Evolutionary conservation across 2,888 invertebrate genomes (phyloP).

Genomic region (Athalia circularis): DNA sequence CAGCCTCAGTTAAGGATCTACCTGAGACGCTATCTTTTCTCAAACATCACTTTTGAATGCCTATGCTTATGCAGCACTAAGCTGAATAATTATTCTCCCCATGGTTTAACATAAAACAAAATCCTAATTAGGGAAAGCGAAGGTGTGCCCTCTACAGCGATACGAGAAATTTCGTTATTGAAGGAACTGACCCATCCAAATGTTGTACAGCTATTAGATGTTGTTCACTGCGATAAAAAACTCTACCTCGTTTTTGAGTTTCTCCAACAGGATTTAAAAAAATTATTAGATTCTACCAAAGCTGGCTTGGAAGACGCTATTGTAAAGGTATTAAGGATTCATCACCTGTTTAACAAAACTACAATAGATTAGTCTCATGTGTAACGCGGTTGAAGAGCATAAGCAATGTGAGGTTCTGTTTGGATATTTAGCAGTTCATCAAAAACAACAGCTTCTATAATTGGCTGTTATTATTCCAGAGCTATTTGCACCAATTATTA

Average conservation of each 20-base stretch:
- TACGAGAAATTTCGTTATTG: constrained; percentile 95
- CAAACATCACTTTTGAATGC: background rate
- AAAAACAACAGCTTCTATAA: constrained; percentile 25
- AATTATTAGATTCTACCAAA: constrained; percentile 85
- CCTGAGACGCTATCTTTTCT: too few species aligned
- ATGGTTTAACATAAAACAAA: background rate
- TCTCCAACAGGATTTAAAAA: constrained; percentile 94
- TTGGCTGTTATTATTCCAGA: constrained; percentile 66
- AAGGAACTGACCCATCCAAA: constrained; percentile 93
- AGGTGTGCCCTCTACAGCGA: constrained; percentile 98
- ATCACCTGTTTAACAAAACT: background rate
- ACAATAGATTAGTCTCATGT: constrained; percentile 46
- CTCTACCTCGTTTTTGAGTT: constrained; percentile 96
- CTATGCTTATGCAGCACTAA: background rate
- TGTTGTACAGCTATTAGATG: constrained; percentile 92
- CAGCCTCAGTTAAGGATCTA: too few species aligned
- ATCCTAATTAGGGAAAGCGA: constrained; percentile 86
- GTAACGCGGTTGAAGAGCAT: background rate
- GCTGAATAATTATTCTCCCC: constrained; percentile 31
- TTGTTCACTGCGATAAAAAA: constrained; percentile 89
- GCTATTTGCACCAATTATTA: constrained; percentile 91
- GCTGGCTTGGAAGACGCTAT: constrained; percentile 79
- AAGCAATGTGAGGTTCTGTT: too few species aligned
- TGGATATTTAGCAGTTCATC: background rate
- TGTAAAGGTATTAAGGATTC: constrained; percentile 78